Conservation (phyloP, 2,113 vertebrate species). For the Colinus virginianus region DNA sequence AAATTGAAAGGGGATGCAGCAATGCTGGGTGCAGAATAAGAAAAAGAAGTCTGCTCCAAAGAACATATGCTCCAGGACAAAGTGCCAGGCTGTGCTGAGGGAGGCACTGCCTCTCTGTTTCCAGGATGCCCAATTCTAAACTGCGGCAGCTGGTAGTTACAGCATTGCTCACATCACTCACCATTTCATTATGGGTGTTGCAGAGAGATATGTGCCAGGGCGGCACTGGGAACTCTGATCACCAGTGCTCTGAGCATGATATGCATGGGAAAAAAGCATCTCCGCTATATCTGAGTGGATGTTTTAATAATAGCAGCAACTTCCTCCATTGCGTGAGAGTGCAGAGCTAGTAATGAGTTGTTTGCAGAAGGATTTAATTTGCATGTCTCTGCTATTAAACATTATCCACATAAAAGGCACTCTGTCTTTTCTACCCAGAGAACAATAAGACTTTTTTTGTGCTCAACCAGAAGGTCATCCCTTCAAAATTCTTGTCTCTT, state of each 20-base stretch:
- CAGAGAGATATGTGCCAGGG: not conserved
- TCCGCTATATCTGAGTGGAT: not conserved
- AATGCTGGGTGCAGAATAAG: not conserved
- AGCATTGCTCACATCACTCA: not conserved
- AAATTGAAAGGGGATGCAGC: not conserved
- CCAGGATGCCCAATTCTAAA: not conserved
- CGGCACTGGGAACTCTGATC: not conserved
- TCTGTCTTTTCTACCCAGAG: not conserved
- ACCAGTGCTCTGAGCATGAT: not conserved
- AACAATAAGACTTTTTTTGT: not conserved
- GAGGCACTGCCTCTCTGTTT: not conserved
- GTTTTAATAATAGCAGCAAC: not conserved
- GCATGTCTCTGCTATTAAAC: not conserved
- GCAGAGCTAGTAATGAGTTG: not conserved
- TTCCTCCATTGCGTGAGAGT: not conserved
- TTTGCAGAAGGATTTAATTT: not conserved
- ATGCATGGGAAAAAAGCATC: not conserved
- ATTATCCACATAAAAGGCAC: not conserved
- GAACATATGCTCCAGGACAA: not conserved
- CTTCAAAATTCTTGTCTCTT: not conserved
- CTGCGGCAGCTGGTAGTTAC: not conserved
- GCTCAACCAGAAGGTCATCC: not conserved
- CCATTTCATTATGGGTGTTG: not conserved
- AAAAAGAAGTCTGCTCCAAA: not conserved
- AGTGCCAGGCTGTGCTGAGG: not conserved